These are phyloP conservation scores for Falco peregrinus DNA, from an alignment of 2,797 vertebrate species.

Conservation along the genomic window DNA sequence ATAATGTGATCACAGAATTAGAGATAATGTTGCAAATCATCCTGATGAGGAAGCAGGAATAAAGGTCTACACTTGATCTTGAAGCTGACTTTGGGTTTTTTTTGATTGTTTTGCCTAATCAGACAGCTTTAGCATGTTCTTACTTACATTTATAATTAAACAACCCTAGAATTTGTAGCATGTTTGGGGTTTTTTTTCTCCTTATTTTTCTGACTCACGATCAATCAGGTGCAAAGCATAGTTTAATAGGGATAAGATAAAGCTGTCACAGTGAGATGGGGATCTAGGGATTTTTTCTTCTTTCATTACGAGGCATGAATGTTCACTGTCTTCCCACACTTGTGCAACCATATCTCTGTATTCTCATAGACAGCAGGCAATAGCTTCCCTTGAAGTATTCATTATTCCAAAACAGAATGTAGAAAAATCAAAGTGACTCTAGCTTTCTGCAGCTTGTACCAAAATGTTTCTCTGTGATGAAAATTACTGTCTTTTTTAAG, in stretches of 20 bases:
- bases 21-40: not conserved
- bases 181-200: not conserved
- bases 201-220: not conserved
- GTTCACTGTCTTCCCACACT: not conserved
- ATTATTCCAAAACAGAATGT: not conserved
- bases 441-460: not conserved
- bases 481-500: not conserved
- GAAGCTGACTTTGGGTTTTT: not conserved
- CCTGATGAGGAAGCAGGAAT: constrained; percentile 17
- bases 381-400: not conserved
- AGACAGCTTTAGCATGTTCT: not conserved
- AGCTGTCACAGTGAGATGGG: not conserved
- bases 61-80: not conserved
- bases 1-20: not conserved
- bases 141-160: not conserved
- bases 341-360: not conserved
- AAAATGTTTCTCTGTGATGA: not conserved
- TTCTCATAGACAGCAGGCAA: not conserved
- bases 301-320: not conserved
- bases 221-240: not conserved
- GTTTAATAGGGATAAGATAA: not conserved
- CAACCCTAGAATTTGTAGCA: not conserved
- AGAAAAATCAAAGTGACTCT: not conserved
- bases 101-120: not conserved
- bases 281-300: not conserved